Percentiles rank a stretch among this genome's conserved stretches.
Evolutionary conservation across 2,113 vertebrate species (phyloP).

Genomic region (Onychostoma macrolepis): DNA sequence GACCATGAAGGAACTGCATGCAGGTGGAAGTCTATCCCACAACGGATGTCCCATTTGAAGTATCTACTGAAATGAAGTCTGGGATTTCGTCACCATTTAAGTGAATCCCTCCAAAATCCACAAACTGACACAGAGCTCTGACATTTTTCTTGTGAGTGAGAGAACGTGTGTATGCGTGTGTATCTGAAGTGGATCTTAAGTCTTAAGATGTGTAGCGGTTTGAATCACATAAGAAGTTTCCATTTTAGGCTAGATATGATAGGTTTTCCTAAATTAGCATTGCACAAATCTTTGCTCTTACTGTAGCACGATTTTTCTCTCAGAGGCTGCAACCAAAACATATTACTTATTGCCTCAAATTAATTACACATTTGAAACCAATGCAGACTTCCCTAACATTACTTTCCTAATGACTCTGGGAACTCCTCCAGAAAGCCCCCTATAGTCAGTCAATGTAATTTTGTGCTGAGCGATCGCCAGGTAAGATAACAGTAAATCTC

Average conservation of each 20-base stretch:
- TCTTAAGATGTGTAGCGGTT: neutral
- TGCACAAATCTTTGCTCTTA: constrained; percentile 13
- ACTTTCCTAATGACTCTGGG: constrained; percentile 55
- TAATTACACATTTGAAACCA: constrained; percentile 41
- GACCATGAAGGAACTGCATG: neutral
- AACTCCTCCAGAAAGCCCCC: constrained; percentile 49
- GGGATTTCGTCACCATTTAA: neutral
- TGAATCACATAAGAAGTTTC: constrained; percentile 1
- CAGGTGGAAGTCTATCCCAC: constrained; percentile 10
- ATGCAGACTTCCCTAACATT: constrained; percentile 37
- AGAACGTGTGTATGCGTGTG: neutral
- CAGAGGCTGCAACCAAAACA: constrained; percentile 3
- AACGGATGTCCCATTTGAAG: neutral
- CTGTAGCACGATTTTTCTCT: constrained; percentile 11
- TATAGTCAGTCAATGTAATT: constrained; percentile 50
- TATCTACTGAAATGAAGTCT: neutral
- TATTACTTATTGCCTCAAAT: constrained; percentile 25
- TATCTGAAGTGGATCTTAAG: neutral
- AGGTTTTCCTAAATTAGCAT: constrained; percentile 8
- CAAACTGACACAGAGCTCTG: neutral
- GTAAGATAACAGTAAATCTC: constrained; percentile 50
- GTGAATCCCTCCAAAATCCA: constrained; percentile 9
- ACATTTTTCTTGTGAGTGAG: neutral
- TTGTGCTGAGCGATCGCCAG: constrained; percentile 53
- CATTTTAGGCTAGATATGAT: constrained; percentile 1